Evolutionary conservation across 2,797 vertebrate genomes (phyloP), one percentile per base, ranked within the genome.

Genomic region (Gymnodraco acuticeps): DNA sequence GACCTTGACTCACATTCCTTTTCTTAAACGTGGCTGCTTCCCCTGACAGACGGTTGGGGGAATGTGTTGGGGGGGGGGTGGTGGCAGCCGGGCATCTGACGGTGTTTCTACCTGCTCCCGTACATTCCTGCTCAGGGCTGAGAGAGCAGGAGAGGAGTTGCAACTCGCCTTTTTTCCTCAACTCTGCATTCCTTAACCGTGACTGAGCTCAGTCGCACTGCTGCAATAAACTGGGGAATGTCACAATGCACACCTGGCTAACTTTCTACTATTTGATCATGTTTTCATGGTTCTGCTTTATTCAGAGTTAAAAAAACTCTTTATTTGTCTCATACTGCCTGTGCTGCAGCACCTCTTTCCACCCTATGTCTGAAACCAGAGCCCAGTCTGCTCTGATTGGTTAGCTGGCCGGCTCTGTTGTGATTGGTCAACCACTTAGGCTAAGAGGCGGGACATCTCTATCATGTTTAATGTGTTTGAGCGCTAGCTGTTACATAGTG

Each of bases 161-260:
- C 64, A 89, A 95, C 95, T 93, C 70, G 95, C 76, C 87, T 84
- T 33, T 38, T 66, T 38, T 66, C 77, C 70, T 55, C 13, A 16
- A 9, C 64, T 73, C 74, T 64, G 62, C 94, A 95, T 95, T 95
- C 94, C 92, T 90, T 67, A 82, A 50, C 75, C 56, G 23, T 94
- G 89, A 92, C 84, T 86, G 62, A 46, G 76, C 68, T 84, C 78
- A 33, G 78, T 82, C 55, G 43, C 70, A 53, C 64, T 54, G 77
- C 82, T 81, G 75, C 77, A 85, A 78, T 76, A 73, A 64, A 89
- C 82, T 76, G 51, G 43, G 52, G 81, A 82, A 85, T 77, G 73
- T 73, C 76, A 71, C 73, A 73, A 13, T 2, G 41, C 55, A 69
- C 85, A 81, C 85, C 83, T 88, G 82, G 77, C 64, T 50, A 41